Base-by-base conservation (phyloP, 1,140 invertebrate genomes). In the Diploscapter pachys region DNA sequence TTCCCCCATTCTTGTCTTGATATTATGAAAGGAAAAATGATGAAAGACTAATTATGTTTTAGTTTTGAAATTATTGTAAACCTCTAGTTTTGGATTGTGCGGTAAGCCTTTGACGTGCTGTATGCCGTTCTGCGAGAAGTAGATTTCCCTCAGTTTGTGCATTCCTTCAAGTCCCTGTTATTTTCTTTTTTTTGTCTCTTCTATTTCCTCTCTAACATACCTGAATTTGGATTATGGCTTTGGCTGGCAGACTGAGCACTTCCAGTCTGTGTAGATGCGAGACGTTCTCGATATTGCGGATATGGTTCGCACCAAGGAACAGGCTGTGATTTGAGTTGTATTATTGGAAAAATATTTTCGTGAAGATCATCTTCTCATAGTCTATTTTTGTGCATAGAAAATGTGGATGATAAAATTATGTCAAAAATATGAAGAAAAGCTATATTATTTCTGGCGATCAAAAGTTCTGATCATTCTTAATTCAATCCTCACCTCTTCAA, bases 231-330 rank as follows among this genome's bases (percentile, higher is more conserved):
- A 67, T 72, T 49, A 83, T 81, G 11, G 73, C 72, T 76, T 84
- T 82, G 11, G 88, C 88, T 87, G 96, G 95, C 49, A 98, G 82
- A 85, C 94, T 96, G 3, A 99, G 86, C 73, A 94, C 90, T 77
- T 90, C 90, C 51, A 99, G 88, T 73, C 92, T 91, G 4, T 87
- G 87, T 31, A 98, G 86, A n/a, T 88, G 88, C 31, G 31, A 31
- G 31, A 31, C 31, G 31, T 31, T 31, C 31, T 31, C 31, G 31
- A 31, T 31, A 1, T 92, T 92, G 0, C 89, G 88, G 68, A 99
- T 68, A 89, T 98, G 98, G 86, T 99, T 99, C 86, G 98, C 98
- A 0, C 96, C 95, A 64, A 99, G 86, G 86, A 91, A 96, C 2
- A 96, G 86, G 0, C 31, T 31, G 31, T 31, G 31, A 31, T 31